Evolutionary conservation across 2,888 invertebrate genomes (phyloP).

Genomic region (Protophormia terraenovae): DNA sequence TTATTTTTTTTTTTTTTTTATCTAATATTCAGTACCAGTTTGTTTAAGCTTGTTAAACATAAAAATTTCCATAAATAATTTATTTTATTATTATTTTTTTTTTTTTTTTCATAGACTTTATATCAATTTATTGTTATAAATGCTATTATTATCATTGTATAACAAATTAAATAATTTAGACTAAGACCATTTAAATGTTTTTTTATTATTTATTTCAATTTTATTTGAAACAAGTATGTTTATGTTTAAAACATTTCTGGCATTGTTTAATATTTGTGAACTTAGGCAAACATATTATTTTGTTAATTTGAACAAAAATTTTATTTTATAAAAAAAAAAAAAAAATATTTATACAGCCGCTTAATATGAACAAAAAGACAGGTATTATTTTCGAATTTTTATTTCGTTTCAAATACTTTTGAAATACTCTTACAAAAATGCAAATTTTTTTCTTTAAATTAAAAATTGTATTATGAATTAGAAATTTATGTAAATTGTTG

Average conservation of each 20-base stretch:
- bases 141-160: background rate
- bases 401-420: background rate
- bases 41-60: background rate
- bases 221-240: background rate
- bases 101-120: background rate
- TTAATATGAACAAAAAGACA: background rate
- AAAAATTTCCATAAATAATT: background rate
- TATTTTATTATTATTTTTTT: background rate
- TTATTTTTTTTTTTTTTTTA: background rate
- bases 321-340: background rate
- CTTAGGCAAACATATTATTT: background rate
- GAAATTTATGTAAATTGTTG: background rate
- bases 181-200: background rate
- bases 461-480: constrained; percentile 1
- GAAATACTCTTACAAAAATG: background rate
- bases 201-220: background rate
- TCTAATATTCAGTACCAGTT: too few relatives aligned
- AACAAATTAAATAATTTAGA: background rate
- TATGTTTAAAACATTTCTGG: background rate
- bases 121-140: background rate
- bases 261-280: background rate
- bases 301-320: background rate
- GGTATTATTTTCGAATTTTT: constrained; percentile 7
- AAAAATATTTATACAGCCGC: background rate
- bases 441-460: background rate